These are phyloP conservation scores for Struthio camelus DNA, from an alignment of 2,113 vertebrate genomes.

Conservation along the genomic window DNA sequence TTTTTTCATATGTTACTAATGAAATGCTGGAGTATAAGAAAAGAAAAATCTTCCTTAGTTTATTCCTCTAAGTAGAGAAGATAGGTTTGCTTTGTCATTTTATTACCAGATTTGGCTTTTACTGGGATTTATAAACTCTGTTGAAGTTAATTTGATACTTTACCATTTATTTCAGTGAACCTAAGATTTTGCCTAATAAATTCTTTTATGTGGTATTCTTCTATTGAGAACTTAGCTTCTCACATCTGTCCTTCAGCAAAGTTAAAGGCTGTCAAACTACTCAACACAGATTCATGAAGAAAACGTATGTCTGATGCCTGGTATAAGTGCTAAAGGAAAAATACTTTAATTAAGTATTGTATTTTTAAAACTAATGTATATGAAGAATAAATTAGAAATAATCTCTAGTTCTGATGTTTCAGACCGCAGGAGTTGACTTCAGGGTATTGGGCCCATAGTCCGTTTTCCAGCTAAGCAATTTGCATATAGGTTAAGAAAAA, in stretches of 20 bases:
- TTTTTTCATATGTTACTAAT: background rate
- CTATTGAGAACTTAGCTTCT: background rate
- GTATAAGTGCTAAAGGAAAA: background rate
- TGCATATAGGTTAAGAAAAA: background rate
- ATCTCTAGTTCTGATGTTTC: background rate
- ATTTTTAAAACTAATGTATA: background rate
- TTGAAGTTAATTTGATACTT: background rate
- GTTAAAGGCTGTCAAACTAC: background rate
- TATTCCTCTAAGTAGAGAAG: background rate
- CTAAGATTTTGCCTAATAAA: background rate
- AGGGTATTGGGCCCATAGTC: background rate
- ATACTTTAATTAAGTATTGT: background rate
- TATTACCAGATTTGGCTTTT: background rate
- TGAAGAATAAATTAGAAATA: background rate
- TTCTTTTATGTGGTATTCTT: background rate
- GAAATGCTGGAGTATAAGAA: background rate
- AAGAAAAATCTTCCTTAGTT: background rate
- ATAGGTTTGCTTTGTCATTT: background rate
- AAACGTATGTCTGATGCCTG: background rate
- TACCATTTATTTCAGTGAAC: background rate
- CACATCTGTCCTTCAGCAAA: background rate
- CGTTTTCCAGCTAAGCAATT: background rate
- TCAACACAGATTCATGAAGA: background rate
- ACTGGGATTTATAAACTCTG: background rate
- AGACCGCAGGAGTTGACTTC: background rate